Evolutionary conservation across 2,113 vertebrate genomes (phyloP).

Genomic region (Sturnira hondurensis): DNA sequence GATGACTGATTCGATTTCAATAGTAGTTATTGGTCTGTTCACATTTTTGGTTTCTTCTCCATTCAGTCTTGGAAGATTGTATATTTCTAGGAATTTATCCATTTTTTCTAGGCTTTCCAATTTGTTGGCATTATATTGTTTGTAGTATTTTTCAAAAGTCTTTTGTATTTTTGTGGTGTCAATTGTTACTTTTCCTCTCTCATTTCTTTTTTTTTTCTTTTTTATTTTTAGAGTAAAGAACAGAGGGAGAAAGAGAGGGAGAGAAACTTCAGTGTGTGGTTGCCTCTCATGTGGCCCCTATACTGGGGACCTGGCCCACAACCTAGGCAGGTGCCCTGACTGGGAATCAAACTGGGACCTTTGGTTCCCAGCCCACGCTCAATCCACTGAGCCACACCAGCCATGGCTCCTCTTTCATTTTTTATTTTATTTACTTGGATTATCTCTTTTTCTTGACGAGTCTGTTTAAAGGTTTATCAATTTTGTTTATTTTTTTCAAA

Average conservation of each 20-base stretch:
- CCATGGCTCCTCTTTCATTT: background rate
- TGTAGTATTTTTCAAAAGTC: background rate
- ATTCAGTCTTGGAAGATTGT: background rate
- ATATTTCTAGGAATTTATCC: background rate
- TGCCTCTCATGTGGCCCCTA: too few relatives aligned
- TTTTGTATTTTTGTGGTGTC: background rate
- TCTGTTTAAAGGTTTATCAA: background rate
- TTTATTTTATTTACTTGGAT: background rate
- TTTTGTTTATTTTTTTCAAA: background rate
- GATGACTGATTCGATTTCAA: background rate
- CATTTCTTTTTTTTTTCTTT: too few relatives aligned
- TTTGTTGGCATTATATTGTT: background rate
- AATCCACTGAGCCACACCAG: too few relatives aligned
- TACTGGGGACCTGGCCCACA: too few relatives aligned
- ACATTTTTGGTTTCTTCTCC: background rate
- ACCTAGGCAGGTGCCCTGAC: too few relatives aligned
- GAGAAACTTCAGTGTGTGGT: too few relatives aligned
- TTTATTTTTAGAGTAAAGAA: too few relatives aligned
- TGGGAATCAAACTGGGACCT: too few relatives aligned
- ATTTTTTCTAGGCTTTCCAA: background rate
- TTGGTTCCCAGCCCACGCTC: too few relatives aligned
- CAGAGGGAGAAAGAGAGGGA: too few relatives aligned
- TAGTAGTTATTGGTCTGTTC: background rate
- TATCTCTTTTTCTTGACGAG: too few relatives aligned
- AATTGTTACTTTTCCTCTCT: background rate